Evolutionary conservation across 2,113 vertebrate species (phyloP).

Genomic region (Heterotilapia buettikoferi): DNA sequence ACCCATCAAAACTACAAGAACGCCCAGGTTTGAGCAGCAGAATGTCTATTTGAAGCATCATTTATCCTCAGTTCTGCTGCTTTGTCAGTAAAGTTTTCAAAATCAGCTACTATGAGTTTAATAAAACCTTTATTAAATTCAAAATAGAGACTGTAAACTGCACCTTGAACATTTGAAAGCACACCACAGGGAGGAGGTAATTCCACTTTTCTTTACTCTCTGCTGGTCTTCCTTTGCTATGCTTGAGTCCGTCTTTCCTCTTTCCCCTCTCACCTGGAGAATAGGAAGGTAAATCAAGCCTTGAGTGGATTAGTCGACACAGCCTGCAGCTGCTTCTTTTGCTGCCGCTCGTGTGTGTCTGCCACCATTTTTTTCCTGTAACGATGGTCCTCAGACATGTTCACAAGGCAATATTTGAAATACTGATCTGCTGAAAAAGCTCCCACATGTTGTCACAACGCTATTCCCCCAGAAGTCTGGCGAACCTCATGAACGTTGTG

Average conservation of each 20-base stretch:
- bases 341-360: neutral
- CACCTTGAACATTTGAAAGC: neutral
- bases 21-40: neutral
- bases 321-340: constrained; percentile 10
- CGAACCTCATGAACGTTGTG: neutral
- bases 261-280: neutral
- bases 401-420: constrained; percentile 27
- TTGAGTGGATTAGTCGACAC: neutral
- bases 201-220: neutral
- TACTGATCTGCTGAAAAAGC: constrained; percentile 30
- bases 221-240: neutral
- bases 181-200: neutral
- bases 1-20: neutral
- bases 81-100: neutral
- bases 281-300: constrained; percentile 1
- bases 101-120: neutral
- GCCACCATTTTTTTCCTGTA: neutral
- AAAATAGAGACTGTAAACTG: neutral
- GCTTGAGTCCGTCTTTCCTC: neutral
- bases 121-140: neutral
- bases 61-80: neutral
- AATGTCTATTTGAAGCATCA: neutral
- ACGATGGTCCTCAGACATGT: constrained; percentile 1
- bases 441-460: constrained; percentile 22
- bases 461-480: neutral